A percentile compares a stretch with the other conserved stretches of the same genome.
These are phyloP conservation scores for Coryphaenoides rupestris DNA, from an alignment of 2,113 vertebrate species.

Conservation along the genomic window DNA sequence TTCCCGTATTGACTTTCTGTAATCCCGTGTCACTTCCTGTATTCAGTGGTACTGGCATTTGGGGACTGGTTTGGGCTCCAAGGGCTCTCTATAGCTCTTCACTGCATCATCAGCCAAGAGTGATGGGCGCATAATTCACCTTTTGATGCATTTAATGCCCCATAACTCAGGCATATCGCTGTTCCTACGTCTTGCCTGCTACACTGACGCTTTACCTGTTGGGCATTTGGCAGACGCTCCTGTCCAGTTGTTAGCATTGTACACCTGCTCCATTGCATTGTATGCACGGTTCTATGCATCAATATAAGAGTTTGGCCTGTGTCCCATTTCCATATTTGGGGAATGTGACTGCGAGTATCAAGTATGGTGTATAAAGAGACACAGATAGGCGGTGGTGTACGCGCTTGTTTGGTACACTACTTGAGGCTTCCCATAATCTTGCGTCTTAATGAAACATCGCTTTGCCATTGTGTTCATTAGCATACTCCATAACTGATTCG, in stretches of 20 bases:
- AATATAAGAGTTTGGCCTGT: too few relatives aligned
- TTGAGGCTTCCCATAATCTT: conserved; percentile 43
- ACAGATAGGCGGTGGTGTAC: too few relatives aligned
- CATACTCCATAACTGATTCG: conserved; percentile 4
- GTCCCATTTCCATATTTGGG: too few relatives aligned
- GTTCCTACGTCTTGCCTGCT: too few relatives aligned
- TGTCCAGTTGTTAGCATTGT: too few relatives aligned
- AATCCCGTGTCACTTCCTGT: conserved; percentile 56
- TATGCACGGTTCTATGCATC: too few relatives aligned
- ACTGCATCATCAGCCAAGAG: conserved; percentile 28
- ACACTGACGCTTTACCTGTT: conserved; percentile 40
- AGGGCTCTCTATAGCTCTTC: conserved; percentile 31
- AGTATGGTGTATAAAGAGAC: too few relatives aligned
- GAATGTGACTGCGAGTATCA: too few relatives aligned
- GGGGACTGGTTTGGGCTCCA: conserved; percentile 22
- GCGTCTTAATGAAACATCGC: conserved; percentile 45
- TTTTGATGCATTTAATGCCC: conserved; percentile 45
- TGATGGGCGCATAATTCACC: conserved; percentile 38
- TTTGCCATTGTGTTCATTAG: conserved; percentile 6
- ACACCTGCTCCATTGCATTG: too few relatives aligned
- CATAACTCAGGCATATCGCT: too few relatives aligned
- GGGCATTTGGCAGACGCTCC: too few relatives aligned
- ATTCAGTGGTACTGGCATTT: conserved; percentile 42
- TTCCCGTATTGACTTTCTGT: conserved; percentile 30
- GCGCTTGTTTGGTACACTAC: not conserved